phyloP scores from a whole-genome alignment of 2,888 invertebrate species.

The Lysandra bellargus region DNA sequence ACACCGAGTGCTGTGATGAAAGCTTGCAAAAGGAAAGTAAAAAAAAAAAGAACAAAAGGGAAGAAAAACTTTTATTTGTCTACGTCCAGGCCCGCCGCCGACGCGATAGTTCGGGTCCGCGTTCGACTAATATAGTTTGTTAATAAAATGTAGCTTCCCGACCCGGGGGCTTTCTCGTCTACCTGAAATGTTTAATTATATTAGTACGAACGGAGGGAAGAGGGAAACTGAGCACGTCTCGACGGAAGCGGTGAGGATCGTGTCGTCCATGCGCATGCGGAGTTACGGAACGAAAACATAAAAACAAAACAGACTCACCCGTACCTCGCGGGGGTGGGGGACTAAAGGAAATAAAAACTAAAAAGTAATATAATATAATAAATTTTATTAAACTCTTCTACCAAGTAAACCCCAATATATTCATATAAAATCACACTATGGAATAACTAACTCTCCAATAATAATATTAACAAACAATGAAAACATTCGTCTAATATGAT shows the following conservation, averaged over 20 bases:
- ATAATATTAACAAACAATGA: slow-evolving; percentile 79
- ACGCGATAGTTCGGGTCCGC: slow-evolving; percentile 27
- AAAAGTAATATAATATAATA: slow-evolving; percentile 56
- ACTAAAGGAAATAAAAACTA: slow-evolving; percentile 52
- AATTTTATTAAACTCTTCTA: slow-evolving; percentile 77
- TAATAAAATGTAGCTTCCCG: slow-evolving; percentile 76
- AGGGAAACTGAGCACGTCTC: slow-evolving; percentile 55
- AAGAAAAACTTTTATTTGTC: slow-evolving; percentile 69
- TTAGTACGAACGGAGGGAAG: slow-evolving; percentile 77
- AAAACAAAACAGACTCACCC: slow-evolving; percentile 58
- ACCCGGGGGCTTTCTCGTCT: slow-evolving; percentile 76
- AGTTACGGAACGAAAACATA: slow-evolving; percentile 45
- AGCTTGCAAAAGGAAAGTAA: slow-evolving; percentile 72
- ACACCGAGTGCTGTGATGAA: slow-evolving; percentile 79
- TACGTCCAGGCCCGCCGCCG: slow-evolving; percentile 27
- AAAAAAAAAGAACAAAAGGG: slow-evolving; percentile 69
- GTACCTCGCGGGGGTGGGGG: slow-evolving; percentile 41
- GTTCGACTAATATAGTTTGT: slow-evolving; percentile 59
- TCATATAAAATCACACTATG: slow-evolving; percentile 80
- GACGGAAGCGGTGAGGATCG: slow-evolving; percentile 55
- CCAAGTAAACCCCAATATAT: slow-evolving; percentile 80
- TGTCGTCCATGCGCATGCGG: slow-evolving; percentile 63
- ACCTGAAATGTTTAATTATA: slow-evolving; percentile 80
- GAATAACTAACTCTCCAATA: slow-evolving; percentile 73
- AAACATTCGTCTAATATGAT: slow-evolving; percentile 58